Evolutionary conservation across 2,888 invertebrate species (phyloP), one percentile per base, ranked within the genome.

Genomic region (Aporophyla lueneburgensis): DNA sequence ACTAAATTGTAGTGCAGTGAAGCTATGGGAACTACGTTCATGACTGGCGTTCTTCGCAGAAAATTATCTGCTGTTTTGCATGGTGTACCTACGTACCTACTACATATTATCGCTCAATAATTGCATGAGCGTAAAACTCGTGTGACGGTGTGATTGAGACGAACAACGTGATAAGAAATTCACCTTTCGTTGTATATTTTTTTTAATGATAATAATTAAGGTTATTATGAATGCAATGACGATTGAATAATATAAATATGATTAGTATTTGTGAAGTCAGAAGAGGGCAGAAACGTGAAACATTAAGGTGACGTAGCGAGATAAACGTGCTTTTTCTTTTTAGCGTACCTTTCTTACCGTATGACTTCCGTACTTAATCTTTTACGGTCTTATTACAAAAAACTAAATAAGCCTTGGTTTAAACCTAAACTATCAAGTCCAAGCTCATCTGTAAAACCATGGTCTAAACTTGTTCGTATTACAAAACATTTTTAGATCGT

Each of bases 161-260:
- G 24, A 71, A 80, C 59, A 76, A 24, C 10, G 21, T 51, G 80
- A 80, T 80, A 80, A 80, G 46, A 46, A 61, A n/a, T 66, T 71
- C 76, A 80, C 59, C 82, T 80, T 56, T 33, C 10, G n/a, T 40
- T 70, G 43, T 62, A 61, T 27, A 19, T 61, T 62, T 33, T 78
- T 65, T 70, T 81, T 33, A 33, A n/a, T n/a, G 78, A 56, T 70
- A 65, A 43, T 21, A n/a, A 14, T 53, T 46, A 7, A 24, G 74
- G 51, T 67, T 74, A 33, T 49, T 46, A 24, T 12, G 10, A 2
- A 33, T 67, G 53, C 16, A 53, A 46, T 27, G 49, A 12, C 21
- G 33, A 40, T 61, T 62, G n/a, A n/a, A 33, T 67, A 66, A 27
- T 66, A 67, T 21, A 9, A 27, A 21, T 27, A n/a, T 33, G 2